Evolutionary conservation across 1,140 invertebrate genomes (phyloP).

Genomic region (Apocrypta bakeri): DNA sequence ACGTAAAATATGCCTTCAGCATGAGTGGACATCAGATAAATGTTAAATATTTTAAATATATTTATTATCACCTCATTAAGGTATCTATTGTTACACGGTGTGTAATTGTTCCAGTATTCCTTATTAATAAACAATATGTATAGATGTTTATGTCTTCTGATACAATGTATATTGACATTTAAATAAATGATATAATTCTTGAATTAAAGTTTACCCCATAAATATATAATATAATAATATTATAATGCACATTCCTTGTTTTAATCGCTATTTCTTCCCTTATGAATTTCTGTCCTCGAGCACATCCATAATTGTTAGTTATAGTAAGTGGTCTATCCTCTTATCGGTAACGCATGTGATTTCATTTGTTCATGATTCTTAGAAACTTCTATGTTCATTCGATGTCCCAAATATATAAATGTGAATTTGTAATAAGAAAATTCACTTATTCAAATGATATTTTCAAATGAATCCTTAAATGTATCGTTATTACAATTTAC

Average conservation of each 20-base stretch:
- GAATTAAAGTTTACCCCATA: background rate
- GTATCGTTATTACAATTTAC: background rate
- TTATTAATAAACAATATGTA: background rate
- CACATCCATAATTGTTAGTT: background rate
- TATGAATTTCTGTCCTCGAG: background rate
- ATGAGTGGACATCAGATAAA: background rate
- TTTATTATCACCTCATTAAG: background rate
- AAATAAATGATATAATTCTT: background rate
- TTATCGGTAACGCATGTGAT: background rate
- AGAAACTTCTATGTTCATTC: background rate
- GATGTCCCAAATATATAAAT: background rate
- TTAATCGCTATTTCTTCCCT: background rate
- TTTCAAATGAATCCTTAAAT: background rate
- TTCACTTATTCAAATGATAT: background rate
- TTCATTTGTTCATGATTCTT: background rate
- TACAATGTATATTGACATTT: background rate
- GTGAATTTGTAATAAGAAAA: background rate
- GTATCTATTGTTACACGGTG: background rate
- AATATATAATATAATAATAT: no score
- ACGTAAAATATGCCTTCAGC: conserved; percentile 6
- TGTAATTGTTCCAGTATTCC: background rate
- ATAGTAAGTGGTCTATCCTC: background rate
- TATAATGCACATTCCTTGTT: background rate
- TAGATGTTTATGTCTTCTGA: background rate
- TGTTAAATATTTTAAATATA: background rate